Percentiles rank a stretch among this genome's conserved stretches.
Evolutionary conservation across 1,140 invertebrate genomes (phyloP).

Genomic region (Latrodectus geometricus): DNA sequence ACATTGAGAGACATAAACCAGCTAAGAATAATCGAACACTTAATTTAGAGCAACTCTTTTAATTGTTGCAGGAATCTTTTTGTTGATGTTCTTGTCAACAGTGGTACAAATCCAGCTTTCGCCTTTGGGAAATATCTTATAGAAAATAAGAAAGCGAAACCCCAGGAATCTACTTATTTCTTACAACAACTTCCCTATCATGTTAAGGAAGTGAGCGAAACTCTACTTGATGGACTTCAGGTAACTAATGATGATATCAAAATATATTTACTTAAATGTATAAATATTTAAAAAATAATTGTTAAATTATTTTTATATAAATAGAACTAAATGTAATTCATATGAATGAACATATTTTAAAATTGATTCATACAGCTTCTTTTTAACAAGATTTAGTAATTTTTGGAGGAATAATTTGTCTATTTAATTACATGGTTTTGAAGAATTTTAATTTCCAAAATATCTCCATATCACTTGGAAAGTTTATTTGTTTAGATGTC

Average conservation of each 20-base stretch:
- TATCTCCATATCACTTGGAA: too few relatives aligned
- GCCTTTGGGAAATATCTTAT: constrained; percentile 42
- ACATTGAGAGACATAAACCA: too few relatives aligned
- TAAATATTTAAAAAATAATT: too few relatives aligned
- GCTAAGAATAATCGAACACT: too few relatives aligned
- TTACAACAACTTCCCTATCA: constrained; percentile 37
- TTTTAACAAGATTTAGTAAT: too few relatives aligned
- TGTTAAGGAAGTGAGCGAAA: constrained; percentile 42
- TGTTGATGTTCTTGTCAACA: constrained; percentile 19
- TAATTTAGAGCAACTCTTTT: background rate
- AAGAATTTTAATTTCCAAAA: too few relatives aligned
- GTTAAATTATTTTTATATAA: too few relatives aligned
- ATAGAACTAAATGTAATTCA: too few relatives aligned
- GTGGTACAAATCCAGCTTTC: constrained; percentile 58
- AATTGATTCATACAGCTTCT: too few relatives aligned
- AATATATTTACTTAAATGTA: background rate
- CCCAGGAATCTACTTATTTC: constrained; percentile 30
- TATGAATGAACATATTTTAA: too few relatives aligned
- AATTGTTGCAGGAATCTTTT: constrained; percentile 43
- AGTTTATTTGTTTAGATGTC: background rate
- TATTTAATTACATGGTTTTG: too few relatives aligned
- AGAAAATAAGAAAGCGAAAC: constrained; percentile 9
- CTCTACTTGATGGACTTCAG: constrained; percentile 32
- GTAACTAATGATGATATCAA: background rate
- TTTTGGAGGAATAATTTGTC: too few relatives aligned